A percentile compares a stretch with the other conserved stretches of the same genome.
These are phyloP conservation scores for Chloebia gouldiae DNA, from an alignment of 2,113 vertebrate genomes.

Conservation along the genomic window DNA sequence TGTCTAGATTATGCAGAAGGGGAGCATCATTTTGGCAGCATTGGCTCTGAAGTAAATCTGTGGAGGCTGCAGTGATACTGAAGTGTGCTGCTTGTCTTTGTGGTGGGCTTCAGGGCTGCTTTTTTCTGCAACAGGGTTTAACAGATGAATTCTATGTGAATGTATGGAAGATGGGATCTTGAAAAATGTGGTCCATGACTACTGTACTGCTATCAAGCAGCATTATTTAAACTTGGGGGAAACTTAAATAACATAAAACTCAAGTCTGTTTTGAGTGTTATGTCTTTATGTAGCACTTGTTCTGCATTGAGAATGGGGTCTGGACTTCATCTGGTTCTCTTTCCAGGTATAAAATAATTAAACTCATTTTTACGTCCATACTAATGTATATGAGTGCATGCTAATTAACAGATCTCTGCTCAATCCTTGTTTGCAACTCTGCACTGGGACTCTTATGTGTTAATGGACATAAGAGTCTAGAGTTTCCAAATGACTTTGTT, in stretches of 20 bases:
- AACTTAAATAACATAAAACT: background rate
- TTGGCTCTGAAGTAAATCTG: background rate
- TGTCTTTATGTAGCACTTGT: background rate
- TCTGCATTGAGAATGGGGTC: fast-evolving
- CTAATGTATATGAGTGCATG: too few species aligned
- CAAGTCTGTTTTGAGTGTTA: background rate
- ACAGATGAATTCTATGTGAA: fast-evolving
- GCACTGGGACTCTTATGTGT: background rate
- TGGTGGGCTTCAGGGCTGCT: background rate
- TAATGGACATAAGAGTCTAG: background rate
- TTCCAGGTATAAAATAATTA: background rate
- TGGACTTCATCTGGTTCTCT: background rate
- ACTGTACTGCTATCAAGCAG: background rate
- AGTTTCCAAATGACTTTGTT: background rate
- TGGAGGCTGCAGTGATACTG: background rate
- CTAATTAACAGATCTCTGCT: background rate
- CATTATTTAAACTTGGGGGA: background rate
- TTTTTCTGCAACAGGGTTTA: background rate
- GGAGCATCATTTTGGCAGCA: fast-evolving
- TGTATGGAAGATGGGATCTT: background rate
- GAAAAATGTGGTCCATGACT: fast-evolving
- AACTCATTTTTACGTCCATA: background rate
- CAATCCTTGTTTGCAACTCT: background rate
- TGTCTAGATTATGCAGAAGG: background rate
- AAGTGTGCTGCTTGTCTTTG: background rate